Base-by-base conservation (phyloP, 2,797 vertebrate species). In the Austrolebias charrua region DNA sequence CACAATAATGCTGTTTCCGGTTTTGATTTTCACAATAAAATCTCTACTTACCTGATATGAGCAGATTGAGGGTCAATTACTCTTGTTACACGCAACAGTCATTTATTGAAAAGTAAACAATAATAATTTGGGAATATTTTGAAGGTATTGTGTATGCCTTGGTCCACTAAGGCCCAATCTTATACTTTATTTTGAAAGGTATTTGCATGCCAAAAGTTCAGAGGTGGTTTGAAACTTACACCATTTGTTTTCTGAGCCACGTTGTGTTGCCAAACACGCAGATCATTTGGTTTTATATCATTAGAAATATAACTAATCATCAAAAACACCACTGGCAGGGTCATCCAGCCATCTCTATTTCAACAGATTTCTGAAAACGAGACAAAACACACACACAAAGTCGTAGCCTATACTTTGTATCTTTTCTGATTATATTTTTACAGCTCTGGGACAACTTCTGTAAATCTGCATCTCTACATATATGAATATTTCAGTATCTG, bases 21-120 rank as follows among this genome's bases (percentile, higher is more conserved):
- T 56, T 1, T 3, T 1, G 12, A 2, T 15, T 70, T 78, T 49
- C 80, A 85, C 0, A 83, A 69, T 80, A 79, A 78, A 76, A 66
- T 1, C 47, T 2, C 4, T 0, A 0, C 1, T 2, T 4, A 4
- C 6, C 19, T 2, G 0, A 4, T 29, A 4, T 8, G 15, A 15
- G 29, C 20, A 51, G 19, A 0, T 0, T 62, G 42, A 19, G 12
- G 2, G 15, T 43, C 6, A 35, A 7, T 6, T 1, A 10, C 14
- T 18, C 4, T 16, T 6, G 5, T 5, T 14, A 8, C 1, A 24
- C 12, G 9, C 0, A 20, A 8, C 1, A 43, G 18, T 5, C 0
- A 13, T 15, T 11, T 0, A 15, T 40, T 46, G 0, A 31, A 28
- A 4, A 8, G 9, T 14, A 35, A 8, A 13, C 9, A 46, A 5